Conservation (phyloP, 2,113 vertebrate species). For the Charadrius vociferus region DNA sequence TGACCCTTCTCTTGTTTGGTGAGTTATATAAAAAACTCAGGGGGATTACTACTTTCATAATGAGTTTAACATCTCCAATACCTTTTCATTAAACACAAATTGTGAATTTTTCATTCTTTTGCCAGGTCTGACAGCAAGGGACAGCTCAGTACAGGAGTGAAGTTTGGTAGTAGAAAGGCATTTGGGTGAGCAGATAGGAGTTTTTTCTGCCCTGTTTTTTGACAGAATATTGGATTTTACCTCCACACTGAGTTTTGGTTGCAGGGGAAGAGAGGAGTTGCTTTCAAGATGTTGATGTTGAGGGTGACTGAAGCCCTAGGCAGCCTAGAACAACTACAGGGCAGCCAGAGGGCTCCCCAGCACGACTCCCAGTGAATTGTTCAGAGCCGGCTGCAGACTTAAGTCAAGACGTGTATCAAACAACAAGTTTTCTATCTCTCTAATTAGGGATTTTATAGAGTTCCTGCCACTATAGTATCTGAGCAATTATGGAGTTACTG, state of each 20-base stretch:
- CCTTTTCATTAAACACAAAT: background rate
- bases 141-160: background rate
- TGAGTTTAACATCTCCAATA: background rate
- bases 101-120: background rate
- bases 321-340: background rate
- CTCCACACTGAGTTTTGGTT: background rate
- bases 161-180: background rate
- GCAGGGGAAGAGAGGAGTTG: background rate
- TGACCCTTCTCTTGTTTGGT: background rate
- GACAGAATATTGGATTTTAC: background rate
- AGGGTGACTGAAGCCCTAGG: background rate
- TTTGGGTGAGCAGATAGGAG: background rate
- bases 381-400: background rate
- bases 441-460: background rate
- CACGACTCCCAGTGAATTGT: background rate
- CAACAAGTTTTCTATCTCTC: background rate
- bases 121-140: background rate
- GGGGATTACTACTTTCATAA: background rate
- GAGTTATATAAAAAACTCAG: background rate
- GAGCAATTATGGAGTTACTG: background rate
- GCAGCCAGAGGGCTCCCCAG: background rate
- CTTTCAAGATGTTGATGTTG: background rate
- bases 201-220: background rate
- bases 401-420: background rate
- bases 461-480: background rate